Evolutionary conservation across 2,888 invertebrate species (phyloP).

Genomic region (Thumatha senex): DNA sequence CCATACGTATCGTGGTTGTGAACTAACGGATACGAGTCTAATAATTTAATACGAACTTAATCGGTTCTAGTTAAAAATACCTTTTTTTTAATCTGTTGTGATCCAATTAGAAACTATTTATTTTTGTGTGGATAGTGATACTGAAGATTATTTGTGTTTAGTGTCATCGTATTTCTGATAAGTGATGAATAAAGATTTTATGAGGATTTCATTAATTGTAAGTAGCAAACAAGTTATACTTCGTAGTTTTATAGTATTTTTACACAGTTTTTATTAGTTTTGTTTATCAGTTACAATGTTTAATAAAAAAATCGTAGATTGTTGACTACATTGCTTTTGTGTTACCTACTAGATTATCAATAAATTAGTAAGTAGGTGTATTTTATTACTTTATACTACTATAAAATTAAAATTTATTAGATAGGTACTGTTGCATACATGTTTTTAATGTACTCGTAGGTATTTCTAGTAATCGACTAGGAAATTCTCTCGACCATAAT

Average conservation of each 20-base stretch:
- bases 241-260: slow-evolving; percentile 1
- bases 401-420: no score
- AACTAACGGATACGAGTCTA: slow-evolving; percentile 54
- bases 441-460: no score
- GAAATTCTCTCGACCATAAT: no score
- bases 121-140: slow-evolving; percentile 59
- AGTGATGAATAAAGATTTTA: slow-evolving; percentile 55
- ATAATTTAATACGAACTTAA: slow-evolving; percentile 52
- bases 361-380: no score
- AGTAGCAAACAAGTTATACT: slow-evolving; percentile 48
- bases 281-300: slow-evolving; percentile 4
- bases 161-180: slow-evolving; percentile 60
- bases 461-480: no score
- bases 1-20: slow-evolving; percentile 79
- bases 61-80: slow-evolving; percentile 40
- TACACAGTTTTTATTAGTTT: slow-evolving; percentile 6
- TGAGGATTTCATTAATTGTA: slow-evolving; percentile 66
- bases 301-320: no score
- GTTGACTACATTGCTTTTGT: no score
- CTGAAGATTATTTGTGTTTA: slow-evolving; percentile 66
- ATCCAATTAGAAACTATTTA: slow-evolving; percentile 69
- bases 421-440: no score
- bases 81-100: slow-evolving; percentile 49
- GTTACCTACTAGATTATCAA: no score
- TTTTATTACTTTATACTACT: no score